Conservation (phyloP, 2,888 invertebrate species). For the Andricus curvator region DNA sequence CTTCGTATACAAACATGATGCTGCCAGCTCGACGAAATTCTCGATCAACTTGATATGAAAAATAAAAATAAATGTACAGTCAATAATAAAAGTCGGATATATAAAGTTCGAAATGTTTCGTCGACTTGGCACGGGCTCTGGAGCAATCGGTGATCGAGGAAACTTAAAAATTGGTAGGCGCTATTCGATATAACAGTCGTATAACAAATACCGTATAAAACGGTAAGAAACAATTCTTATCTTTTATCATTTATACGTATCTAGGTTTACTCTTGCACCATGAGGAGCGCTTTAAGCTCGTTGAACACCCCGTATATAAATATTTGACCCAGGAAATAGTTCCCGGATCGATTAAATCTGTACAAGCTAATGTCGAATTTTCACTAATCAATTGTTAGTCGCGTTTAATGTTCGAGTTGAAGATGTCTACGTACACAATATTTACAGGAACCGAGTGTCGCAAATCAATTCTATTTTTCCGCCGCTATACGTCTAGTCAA, state of each 20-base stretch:
- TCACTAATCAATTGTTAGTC: constrained; percentile 18
- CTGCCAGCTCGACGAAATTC: not conserved
- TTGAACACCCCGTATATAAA: constrained; percentile 49
- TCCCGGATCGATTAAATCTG: constrained; percentile 45
- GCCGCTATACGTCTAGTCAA: constrained; percentile 36
- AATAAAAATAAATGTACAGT: constrained; percentile 25
- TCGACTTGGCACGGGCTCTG: not conserved
- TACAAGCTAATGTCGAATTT: constrained; percentile 43
- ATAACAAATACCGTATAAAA: constrained; percentile 53
- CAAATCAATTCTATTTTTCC: constrained; percentile 63
- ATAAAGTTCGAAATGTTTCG: constrained; percentile 19
- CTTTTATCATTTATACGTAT: constrained; percentile 29
- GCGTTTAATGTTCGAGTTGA: constrained; percentile 39
- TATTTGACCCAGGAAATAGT: constrained; percentile 40
- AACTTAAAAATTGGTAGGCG: constrained; percentile 38
- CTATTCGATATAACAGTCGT: constrained; percentile 50
- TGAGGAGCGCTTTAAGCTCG: constrained; percentile 56
- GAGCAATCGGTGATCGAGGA: constrained; percentile 22
- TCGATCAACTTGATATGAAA: not conserved
- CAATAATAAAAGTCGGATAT: not conserved
- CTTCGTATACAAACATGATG: constrained; percentile 21
- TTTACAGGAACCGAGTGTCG: constrained; percentile 66
- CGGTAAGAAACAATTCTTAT: constrained; percentile 51
- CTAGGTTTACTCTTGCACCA: constrained; percentile 55
- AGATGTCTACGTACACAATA: constrained; percentile 58